A percentile compares a stretch with the other conserved stretches of the same genome.
phyloP scores from a whole-genome alignment of 2,888 invertebrate species.

The Lamellibrachia columna region DNA sequence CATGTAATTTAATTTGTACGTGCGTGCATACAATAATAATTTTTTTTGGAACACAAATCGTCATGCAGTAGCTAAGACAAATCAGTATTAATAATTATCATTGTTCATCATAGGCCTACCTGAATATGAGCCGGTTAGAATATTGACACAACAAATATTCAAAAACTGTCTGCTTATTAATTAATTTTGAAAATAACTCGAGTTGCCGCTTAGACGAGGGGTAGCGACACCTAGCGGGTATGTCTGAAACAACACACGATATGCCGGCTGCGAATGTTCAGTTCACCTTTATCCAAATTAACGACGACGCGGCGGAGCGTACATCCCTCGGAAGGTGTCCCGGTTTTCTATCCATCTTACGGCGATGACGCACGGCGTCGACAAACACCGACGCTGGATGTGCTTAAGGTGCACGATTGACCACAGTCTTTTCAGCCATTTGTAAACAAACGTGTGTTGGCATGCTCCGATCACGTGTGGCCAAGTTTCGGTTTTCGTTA shows the following conservation, averaged over 20 bases:
- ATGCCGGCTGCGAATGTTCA: not conserved
- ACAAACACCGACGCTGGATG: not conserved
- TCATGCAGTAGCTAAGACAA: too few relatives aligned
- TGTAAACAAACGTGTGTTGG: conserved; percentile 16
- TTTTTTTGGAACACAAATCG: too few relatives aligned
- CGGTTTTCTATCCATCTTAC: conserved; percentile 56
- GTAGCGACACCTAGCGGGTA: not conserved
- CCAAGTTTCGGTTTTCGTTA: too few relatives aligned
- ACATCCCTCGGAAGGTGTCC: conserved; percentile 55
- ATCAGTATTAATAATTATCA: too few relatives aligned
- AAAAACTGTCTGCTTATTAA: too few relatives aligned
- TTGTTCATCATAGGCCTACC: too few relatives aligned
- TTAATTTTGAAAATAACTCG: too few relatives aligned
- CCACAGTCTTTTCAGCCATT: not conserved
- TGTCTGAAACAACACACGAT: not conserved
- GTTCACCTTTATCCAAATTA: conserved; percentile 58
- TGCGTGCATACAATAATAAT: too few relatives aligned
- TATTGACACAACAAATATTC: too few relatives aligned
- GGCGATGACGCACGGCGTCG: not conserved
- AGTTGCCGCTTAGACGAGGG: not conserved
- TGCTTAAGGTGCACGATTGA: not conserved
- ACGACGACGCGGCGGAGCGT: conserved; percentile 50
- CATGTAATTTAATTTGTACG: too few relatives aligned
- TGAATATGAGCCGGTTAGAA: too few relatives aligned
- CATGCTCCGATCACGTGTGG: not conserved